Evolutionary conservation across 2,113 vertebrate species (phyloP).

Genomic region (Pterophyllum scalare): DNA sequence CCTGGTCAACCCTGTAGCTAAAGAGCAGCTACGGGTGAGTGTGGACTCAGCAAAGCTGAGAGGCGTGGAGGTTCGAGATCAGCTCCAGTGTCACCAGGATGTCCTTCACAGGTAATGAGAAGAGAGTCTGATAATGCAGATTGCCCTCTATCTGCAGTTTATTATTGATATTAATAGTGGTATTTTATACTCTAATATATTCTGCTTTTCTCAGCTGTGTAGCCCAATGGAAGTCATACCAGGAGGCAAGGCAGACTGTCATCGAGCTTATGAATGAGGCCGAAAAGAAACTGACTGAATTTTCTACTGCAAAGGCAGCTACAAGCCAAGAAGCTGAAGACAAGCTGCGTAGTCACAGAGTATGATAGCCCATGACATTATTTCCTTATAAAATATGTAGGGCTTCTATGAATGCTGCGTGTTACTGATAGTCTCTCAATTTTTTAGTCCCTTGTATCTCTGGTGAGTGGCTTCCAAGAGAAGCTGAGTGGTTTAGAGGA

Average conservation of each 20-base stretch:
- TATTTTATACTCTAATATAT: background rate
- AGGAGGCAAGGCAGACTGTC: slow-evolving; percentile 89
- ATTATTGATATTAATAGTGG: background rate
- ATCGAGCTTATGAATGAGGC: slow-evolving; percentile 94
- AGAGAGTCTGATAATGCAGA: background rate
- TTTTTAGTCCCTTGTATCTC: slow-evolving; percentile 85
- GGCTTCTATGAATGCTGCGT: background rate
- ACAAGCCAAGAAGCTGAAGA: slow-evolving; percentile 87
- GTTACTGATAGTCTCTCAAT: background rate
- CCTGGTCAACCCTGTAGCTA: slow-evolving; percentile 82
- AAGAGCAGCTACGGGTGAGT: slow-evolving; percentile 84
- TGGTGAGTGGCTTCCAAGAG: slow-evolving; percentile 91
- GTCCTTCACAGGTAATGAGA: slow-evolving; percentile 87
- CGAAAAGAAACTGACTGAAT: slow-evolving; percentile 94
- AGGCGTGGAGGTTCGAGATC: slow-evolving; percentile 80
- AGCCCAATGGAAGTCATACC: slow-evolving; percentile 90
- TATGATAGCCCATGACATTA: slow-evolving; percentile 46
- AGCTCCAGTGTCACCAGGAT: slow-evolving; percentile 85
- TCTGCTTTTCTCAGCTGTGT: slow-evolving; percentile 82
- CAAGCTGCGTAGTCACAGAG: slow-evolving; percentile 89
- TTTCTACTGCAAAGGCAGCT: slow-evolving; percentile 88
- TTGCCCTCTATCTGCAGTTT: background rate
- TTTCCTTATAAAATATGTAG: background rate
- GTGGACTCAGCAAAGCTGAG: slow-evolving; percentile 85
- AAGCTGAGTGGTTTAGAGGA: slow-evolving; percentile 90